Conservation (phyloP, 2,113 vertebrate genomes). For the Thunnus maccoyii region DNA sequence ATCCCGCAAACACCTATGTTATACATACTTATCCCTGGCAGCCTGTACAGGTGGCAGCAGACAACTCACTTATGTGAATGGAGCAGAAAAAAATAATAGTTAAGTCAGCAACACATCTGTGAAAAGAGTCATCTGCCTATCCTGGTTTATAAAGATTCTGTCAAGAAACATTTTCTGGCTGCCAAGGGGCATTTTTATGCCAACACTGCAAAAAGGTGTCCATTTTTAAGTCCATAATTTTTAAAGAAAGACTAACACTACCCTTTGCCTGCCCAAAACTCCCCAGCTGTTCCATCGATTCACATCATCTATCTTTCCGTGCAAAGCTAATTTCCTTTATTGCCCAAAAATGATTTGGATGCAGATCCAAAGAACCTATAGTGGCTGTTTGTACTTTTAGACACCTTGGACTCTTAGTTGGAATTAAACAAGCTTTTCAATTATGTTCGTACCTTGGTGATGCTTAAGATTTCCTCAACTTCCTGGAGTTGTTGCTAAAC, state of each 20-base stretch:
- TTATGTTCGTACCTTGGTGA: background rate
- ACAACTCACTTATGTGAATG: constrained; percentile 52
- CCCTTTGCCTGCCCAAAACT: background rate
- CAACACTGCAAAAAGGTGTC: background rate
- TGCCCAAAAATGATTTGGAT: constrained; percentile 4
- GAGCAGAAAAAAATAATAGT: constrained; percentile 39
- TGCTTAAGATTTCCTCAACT: background rate
- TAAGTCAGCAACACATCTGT: constrained; percentile 38
- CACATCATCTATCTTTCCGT: background rate
- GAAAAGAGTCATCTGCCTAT: constrained; percentile 37
- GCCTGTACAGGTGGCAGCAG: constrained; percentile 31
- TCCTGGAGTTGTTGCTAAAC: too few relatives aligned
- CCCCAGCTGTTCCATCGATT: background rate
- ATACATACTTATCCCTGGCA: constrained; percentile 30
- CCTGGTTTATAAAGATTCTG: constrained; percentile 25
- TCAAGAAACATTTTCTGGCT: constrained; percentile 42
- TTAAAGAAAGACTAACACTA: background rate
- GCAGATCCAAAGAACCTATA: background rate
- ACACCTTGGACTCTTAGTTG: background rate
- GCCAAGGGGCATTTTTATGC: constrained; percentile 13
- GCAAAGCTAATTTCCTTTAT: background rate
- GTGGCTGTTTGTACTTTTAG: background rate
- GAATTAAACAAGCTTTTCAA: background rate
- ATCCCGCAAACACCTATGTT: constrained; percentile 43
- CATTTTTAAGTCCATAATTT: constrained; percentile 22